Evolutionary conservation across 2,888 invertebrate genomes (phyloP).

Genomic region (Argyresthia goedartella): DNA sequence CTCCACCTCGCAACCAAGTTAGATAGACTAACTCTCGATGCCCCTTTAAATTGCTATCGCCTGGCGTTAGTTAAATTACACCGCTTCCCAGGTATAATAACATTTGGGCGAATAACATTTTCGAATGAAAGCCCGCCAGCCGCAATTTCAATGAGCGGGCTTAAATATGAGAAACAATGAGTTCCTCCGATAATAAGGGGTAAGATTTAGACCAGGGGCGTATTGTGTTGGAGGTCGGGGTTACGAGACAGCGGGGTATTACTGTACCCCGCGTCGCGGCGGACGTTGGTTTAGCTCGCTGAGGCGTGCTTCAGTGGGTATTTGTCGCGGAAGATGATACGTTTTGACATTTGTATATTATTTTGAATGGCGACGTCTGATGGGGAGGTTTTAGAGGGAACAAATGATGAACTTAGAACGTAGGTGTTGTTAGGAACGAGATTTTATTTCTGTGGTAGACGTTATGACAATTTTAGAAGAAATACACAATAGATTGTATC

Average conservation of each 20-base stretch:
- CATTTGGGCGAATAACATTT: conserved; percentile 14
- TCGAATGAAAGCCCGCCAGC: conserved; percentile 24
- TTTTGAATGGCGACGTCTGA: neutral
- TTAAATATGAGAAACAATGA: conserved; percentile 65
- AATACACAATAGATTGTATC: no score
- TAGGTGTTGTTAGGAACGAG: neutral
- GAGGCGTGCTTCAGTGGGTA: conserved; percentile 31
- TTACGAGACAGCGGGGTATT: conserved; percentile 30
- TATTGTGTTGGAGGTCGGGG: conserved; percentile 27
- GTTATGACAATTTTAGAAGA: no score
- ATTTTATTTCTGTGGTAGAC: no score
- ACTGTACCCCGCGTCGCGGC: conserved; percentile 36
- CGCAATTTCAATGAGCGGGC: conserved; percentile 32
- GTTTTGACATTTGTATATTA: no score
- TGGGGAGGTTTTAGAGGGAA: neutral
- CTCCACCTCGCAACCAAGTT: neutral
- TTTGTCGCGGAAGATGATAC: conserved; percentile 43
- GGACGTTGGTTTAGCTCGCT: conserved; percentile 47
- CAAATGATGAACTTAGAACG: neutral
- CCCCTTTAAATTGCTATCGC: neutral
- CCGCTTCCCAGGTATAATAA: neutral
- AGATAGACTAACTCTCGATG: conserved; percentile 2
- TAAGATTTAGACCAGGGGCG: conserved; percentile 34
- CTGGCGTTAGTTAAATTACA: neutral
- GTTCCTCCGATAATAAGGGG: conserved; percentile 55